Evolutionary conservation across 2,113 vertebrate genomes (phyloP).

Genomic region (Turdus rufiventris): DNA sequence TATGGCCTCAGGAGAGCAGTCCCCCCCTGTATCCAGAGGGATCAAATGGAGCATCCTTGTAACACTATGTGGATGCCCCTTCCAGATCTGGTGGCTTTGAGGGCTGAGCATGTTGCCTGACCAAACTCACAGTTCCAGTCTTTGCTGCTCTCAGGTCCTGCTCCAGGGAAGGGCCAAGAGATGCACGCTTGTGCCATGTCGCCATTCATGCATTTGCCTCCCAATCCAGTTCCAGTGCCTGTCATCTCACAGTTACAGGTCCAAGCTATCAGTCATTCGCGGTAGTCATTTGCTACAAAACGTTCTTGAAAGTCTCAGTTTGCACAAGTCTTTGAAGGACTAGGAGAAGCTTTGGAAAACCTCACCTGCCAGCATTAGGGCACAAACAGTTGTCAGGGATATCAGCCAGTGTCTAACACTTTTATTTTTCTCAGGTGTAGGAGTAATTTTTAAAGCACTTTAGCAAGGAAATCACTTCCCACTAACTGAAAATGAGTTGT

Average conservation of each 20-base stretch:
- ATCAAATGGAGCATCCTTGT: neutral
- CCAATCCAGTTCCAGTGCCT: neutral
- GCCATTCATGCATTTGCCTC: neutral
- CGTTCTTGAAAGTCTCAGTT: neutral
- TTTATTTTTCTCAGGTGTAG: neutral
- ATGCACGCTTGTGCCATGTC: neutral
- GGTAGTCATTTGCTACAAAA: neutral
- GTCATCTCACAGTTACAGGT: neutral
- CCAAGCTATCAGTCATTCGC: neutral
- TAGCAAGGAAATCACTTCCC: neutral
- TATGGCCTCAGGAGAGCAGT: neutral
- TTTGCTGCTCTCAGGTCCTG: neutral
- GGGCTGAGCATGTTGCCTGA: fast-evolving
- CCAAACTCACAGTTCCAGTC: neutral
- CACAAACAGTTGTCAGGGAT: neutral
- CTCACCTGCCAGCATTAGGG: neutral
- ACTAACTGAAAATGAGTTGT: neutral
- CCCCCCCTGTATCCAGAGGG: neutral
- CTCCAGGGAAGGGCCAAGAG: neutral
- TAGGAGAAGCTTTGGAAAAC: neutral
- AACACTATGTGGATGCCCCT: fast-evolving
- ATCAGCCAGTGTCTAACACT: neutral
- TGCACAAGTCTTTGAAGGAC: neutral
- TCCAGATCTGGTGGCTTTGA: fast-evolving
- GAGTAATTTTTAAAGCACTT: neutral